phyloP scores from a whole-genome alignment of 2,888 invertebrate genomes.

The Neria commutata region DNA sequence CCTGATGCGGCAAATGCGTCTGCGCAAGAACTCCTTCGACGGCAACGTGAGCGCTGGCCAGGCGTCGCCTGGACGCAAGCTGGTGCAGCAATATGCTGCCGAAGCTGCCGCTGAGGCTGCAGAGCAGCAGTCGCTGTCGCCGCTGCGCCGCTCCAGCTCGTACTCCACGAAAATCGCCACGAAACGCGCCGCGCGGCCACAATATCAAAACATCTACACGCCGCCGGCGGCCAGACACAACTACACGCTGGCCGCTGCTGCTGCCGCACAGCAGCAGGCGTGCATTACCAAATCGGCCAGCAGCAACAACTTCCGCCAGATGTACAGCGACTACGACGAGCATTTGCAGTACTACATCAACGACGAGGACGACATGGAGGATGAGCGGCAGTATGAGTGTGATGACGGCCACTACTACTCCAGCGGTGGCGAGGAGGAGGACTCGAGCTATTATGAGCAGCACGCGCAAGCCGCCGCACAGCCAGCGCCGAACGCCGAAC shows the following conservation, averaged over 20 bases:
- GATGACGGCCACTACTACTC: conserved; percentile 54
- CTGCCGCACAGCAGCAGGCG: conserved; percentile 15
- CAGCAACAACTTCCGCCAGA: conserved; percentile 59
- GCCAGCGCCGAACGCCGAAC: conserved; percentile 36
- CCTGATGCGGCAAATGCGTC: conserved; percentile 52
- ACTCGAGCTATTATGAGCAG: conserved; percentile 29
- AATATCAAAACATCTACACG: conserved; percentile 55
- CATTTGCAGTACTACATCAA: conserved; percentile 61
- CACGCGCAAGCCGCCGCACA: conserved; percentile 6
- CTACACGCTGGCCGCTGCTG: conserved; percentile 34
- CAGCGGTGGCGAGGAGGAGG: conserved; percentile 51
- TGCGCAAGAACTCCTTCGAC: conserved; percentile 61
- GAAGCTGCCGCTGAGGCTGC: conserved; percentile 21
- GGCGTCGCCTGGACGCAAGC: conserved; percentile 23
- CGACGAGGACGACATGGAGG: conserved; percentile 58
- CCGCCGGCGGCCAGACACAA: conserved; percentile 56
- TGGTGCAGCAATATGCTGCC: conserved; percentile 19
- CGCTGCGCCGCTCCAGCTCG: conserved; percentile 73
- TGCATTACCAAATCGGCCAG: conserved; percentile 60
- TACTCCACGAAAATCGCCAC: conserved; percentile 64
- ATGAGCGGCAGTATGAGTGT: too few species aligned
- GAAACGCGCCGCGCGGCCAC: conserved; percentile 42
- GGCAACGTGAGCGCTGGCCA: conserved; percentile 33
- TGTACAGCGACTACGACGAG: conserved; percentile 59
- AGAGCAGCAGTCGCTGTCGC: conserved; percentile 45